Evolutionary conservation across 2,888 invertebrate species (phyloP), one percentile per base, ranked within the genome.

Genomic region (Formica aserva): DNA sequence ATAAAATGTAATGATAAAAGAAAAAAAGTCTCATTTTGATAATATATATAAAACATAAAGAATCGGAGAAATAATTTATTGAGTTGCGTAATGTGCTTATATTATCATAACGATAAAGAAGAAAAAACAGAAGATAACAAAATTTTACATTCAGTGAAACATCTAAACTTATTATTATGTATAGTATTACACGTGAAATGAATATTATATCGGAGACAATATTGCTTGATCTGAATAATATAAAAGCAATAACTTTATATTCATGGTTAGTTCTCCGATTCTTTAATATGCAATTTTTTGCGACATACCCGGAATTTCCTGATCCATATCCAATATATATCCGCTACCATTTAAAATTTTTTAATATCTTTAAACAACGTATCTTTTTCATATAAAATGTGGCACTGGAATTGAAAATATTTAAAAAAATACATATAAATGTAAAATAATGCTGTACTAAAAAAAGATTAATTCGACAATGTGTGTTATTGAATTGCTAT

Each of bases 31-130:
- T 52, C 3, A n/a, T 32, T 32, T 69, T 6, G 2, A 26, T 57
- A 74, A 72, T 9, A 35, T 52, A 52, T 52, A n/a, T 11, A 41
- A 60, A 62, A 38, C 35, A 45, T 45, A 29, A 67, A 38, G 60
- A 22, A 69, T n/a, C 48, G 9, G 48, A n/a, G 22, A 62, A 85
- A 85, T 86, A 69, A 86, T 86, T 80, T 76, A 86, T 75, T 77
- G 29, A 2, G n/a, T n/a, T 52, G 11, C n/a, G 6, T 35, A 15
- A 32, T 6, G 13, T 22, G 6, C 13, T 13, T 0, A 8, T 35
- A 6, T n/a, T 18, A 35, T 11, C 13, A 29, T 18, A 15, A 63
- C 18, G 60, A 71, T 75, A 52, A 8, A 52, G 4, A 45, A 15
- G 13, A 74, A 66, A 60, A 63, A 52, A 48, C 22, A n/a, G 8